Percentiles rank a stretch among this genome's conserved stretches.
Evolutionary conservation across 2,797 vertebrate species (phyloP).

Genomic region (Allobates femoralis): DNA sequence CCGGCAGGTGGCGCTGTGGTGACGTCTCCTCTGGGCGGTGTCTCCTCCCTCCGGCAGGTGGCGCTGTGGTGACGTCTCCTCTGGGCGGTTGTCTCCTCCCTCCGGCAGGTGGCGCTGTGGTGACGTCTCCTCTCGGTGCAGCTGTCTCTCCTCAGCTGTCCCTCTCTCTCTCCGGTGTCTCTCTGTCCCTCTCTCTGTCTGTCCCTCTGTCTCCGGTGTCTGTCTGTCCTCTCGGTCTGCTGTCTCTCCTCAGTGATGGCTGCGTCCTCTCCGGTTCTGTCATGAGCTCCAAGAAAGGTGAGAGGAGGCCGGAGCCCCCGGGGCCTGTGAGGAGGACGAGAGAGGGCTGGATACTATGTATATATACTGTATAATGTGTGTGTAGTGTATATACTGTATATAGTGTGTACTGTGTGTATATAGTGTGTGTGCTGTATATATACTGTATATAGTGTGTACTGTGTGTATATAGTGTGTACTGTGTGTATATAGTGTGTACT

Average conservation of each 20-base stretch:
- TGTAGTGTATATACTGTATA: too few relatives aligned
- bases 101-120: background rate
- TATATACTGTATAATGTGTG: too few relatives aligned
- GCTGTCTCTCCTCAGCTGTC: conserved; percentile 32
- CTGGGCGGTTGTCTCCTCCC: background rate
- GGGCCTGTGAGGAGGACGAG: too few relatives aligned
- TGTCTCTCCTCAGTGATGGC: conserved; percentile 53
- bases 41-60: background rate
- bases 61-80: conserved; percentile 24
- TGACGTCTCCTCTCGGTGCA: background rate
- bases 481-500: too few relatives aligned
- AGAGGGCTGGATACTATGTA: too few relatives aligned
- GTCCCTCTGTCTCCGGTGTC: background rate
- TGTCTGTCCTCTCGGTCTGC: conserved; percentile 33
- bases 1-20: background rate
- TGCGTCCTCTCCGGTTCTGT: conserved; percentile 42
- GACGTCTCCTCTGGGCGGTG: conserved; percentile 3
- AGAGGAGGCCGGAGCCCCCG: conserved; percentile 11
- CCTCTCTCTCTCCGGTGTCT: background rate
- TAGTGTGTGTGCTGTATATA: too few relatives aligned
- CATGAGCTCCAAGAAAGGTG: conserved; percentile 64
- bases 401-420: too few relatives aligned
- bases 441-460: too few relatives aligned
- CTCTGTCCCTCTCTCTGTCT: conserved; percentile 26
- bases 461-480: too few relatives aligned